Evolutionary conservation across 2,797 vertebrate genomes (phyloP).

Genomic region (Artibeus jamaicensis): DNA sequence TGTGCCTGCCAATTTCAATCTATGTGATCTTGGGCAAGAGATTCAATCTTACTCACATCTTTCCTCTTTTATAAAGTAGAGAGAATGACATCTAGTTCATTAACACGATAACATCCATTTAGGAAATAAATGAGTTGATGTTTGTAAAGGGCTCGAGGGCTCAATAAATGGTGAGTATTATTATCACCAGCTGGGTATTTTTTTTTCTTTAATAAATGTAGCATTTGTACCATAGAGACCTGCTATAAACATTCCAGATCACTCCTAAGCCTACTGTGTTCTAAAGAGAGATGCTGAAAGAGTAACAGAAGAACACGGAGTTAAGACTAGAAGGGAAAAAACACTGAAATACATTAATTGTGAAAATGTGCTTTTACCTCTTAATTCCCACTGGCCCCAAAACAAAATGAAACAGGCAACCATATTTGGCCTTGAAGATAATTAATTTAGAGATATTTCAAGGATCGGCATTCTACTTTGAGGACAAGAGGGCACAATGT

Average conservation of each 20-base stretch:
- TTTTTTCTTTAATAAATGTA: neutral
- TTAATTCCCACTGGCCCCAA: neutral
- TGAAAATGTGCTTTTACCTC: neutral
- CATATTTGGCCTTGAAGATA: neutral
- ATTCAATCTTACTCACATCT: neutral
- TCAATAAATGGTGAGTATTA: neutral
- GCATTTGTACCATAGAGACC: neutral
- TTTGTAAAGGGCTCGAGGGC: neutral
- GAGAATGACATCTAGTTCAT: neutral
- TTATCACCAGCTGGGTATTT: neutral
- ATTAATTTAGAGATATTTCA: neutral
- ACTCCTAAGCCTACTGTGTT: neutral
- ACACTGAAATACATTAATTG: neutral
- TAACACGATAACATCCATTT: neutral
- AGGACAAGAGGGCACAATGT: neutral
- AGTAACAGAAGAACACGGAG: neutral
- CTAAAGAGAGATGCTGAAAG: neutral
- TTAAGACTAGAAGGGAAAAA: neutral
- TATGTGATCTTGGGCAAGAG: neutral
- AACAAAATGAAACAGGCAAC: neutral
- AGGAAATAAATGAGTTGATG: neutral
- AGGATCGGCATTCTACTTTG: neutral
- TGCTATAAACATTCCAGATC: neutral
- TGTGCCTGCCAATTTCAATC: neutral
- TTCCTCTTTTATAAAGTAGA: neutral